Percentiles rank a stretch among this genome's conserved stretches.
Conservation (phyloP, 1,140 invertebrate species). For the Neodiprion lecontei region DNA sequence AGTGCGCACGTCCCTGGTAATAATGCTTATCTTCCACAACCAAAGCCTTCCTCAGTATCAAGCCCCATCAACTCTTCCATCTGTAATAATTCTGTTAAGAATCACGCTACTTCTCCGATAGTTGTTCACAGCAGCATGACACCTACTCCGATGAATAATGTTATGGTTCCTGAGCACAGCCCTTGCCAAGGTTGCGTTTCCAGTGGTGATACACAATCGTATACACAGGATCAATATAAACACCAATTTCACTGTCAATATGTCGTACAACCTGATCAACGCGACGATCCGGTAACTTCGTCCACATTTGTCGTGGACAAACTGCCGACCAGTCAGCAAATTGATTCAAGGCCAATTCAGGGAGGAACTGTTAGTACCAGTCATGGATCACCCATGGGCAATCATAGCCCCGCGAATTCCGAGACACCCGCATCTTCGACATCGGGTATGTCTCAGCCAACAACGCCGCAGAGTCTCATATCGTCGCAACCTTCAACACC, state of each 20-base stretch:
- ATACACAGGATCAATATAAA: slow-evolving; percentile 49
- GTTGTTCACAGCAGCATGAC: slow-evolving; percentile 58
- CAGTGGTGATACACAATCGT: slow-evolving; percentile 48
- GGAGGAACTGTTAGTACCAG: slow-evolving; percentile 78
- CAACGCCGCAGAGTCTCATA: slow-evolving; percentile 54
- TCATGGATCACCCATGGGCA: slow-evolving; percentile 72
- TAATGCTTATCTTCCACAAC: slow-evolving; percentile 52
- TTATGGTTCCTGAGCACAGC: slow-evolving; percentile 45
- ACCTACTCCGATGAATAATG: slow-evolving; percentile 44
- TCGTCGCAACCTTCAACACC: slow-evolving; percentile 55
- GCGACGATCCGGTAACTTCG: slow-evolving; percentile 76
- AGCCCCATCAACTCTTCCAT: slow-evolving; percentile 49
- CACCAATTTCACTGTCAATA: slow-evolving; percentile 51
- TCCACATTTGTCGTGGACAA: slow-evolving; percentile 71
- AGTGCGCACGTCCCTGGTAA: slow-evolving; percentile 23
- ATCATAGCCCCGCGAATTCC: slow-evolving; percentile 54
- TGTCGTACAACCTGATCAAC: slow-evolving; percentile 56
- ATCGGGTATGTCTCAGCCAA: slow-evolving; percentile 51
- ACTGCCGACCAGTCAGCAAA: slow-evolving; percentile 47
- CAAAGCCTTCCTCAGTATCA: slow-evolving; percentile 55
- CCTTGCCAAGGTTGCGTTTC: slow-evolving; percentile 50
- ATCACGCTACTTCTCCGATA: slow-evolving; percentile 55
- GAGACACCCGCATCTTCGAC: slow-evolving; percentile 51
- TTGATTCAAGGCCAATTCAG: slow-evolving; percentile 73
- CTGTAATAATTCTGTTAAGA: slow-evolving; percentile 46